Conservation (phyloP, 1,140 invertebrate species). For the Papilio polyxenes region DNA sequence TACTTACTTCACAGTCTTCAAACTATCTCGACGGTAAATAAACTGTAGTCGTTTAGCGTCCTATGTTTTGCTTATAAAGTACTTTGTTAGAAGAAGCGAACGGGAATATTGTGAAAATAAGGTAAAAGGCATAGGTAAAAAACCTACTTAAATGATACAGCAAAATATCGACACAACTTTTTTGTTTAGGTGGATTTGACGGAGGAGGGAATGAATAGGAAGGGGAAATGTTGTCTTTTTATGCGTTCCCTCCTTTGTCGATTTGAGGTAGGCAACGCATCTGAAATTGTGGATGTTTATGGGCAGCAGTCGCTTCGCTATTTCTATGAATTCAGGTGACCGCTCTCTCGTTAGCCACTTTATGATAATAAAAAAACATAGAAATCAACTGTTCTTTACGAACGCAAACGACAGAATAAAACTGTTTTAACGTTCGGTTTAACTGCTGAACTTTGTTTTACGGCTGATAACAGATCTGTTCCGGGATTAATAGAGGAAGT, state of each 20-base stretch:
- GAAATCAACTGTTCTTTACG: slow-evolving; percentile 3
- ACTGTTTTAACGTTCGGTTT: slow-evolving; percentile 8
- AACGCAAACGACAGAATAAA: slow-evolving; percentile 21
- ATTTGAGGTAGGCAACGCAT: too few species aligned
- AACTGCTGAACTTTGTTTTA: slow-evolving; percentile 16
- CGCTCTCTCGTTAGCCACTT: too few species aligned
- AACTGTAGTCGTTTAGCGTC: not conserved
- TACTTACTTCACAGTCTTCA: not conserved
- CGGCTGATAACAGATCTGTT: not conserved
- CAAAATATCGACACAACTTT: too few species aligned
- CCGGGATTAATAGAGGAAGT: slow-evolving; percentile 3
- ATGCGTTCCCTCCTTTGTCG: too few species aligned
- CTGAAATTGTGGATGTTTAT: too few species aligned
- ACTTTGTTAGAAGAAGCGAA: not conserved
- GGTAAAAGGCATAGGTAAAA: not conserved
- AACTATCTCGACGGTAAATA: not conserved
- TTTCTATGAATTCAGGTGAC: too few species aligned
- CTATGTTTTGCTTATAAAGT: slow-evolving; percentile 18
- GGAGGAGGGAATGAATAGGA: too few species aligned
- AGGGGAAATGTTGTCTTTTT: too few species aligned
- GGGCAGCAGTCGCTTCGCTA: too few species aligned
- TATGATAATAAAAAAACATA: not conserved
- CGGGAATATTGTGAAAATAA: not conserved
- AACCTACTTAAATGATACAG: not conserved
- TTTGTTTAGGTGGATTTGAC: too few species aligned